phyloP scores from a whole-genome alignment of 2,113 vertebrate species.

The Spea bombifrons region DNA sequence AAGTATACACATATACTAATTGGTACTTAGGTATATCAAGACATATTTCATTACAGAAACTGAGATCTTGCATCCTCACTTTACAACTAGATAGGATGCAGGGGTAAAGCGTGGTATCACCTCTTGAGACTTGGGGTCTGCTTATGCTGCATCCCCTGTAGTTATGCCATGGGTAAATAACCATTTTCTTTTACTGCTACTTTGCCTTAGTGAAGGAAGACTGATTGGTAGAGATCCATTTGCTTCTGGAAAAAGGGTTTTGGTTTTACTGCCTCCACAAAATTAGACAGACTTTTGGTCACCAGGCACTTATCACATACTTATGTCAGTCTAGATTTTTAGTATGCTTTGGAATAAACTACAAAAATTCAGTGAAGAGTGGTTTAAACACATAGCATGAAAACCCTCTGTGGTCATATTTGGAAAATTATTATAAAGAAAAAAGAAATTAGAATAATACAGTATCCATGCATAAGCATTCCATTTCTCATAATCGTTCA shows the following conservation, averaged over 20 bases:
- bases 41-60: too few species aligned
- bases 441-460: neutral
- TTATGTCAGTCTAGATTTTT: constrained; percentile 13
- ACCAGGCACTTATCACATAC: constrained; percentile 29
- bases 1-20: too few species aligned
- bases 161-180: too few species aligned
- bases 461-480: too few species aligned
- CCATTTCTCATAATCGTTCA: too few species aligned
- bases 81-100: too few species aligned
- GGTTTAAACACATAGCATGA: constrained; percentile 3
- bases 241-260: constrained; percentile 18
- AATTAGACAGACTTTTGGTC: constrained; percentile 16
- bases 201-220: constrained; percentile 19
- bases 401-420: constrained; percentile 2
- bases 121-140: too few species aligned
- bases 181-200: too few species aligned
- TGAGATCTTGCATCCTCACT: too few species aligned
- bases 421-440: constrained; percentile 13
- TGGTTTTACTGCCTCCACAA: neutral
- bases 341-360: constrained; percentile 14
- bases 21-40: too few species aligned
- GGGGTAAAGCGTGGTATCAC: too few species aligned
- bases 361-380: constrained; percentile 8
- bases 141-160: too few species aligned
- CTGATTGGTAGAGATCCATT: constrained; percentile 10